Evolutionary conservation across 2,888 invertebrate species (phyloP).

Genomic region (Andrena haemorrhoa): DNA sequence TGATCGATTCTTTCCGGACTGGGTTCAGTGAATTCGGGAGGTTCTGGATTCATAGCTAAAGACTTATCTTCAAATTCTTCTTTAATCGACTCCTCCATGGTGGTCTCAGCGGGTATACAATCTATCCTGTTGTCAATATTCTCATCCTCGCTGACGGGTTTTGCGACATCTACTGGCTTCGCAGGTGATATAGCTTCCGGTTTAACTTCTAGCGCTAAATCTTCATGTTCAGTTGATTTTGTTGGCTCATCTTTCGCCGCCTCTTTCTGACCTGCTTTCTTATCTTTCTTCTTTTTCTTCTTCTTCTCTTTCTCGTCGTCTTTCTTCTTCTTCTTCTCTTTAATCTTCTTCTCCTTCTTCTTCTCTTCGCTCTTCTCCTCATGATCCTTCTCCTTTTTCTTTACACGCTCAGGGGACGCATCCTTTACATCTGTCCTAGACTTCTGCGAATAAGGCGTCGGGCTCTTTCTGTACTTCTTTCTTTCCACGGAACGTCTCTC

Average conservation of each 20-base stretch:
- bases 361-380: slow-evolving; percentile 82
- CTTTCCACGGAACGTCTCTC: slow-evolving; percentile 80
- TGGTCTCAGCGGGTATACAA: slow-evolving; percentile 52
- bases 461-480: slow-evolving; percentile 83
- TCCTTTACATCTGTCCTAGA: slow-evolving; percentile 84
- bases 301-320: slow-evolving; percentile 87
- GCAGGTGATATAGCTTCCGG: slow-evolving; percentile 67
- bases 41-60: slow-evolving; percentile 81
- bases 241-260: slow-evolving; percentile 68
- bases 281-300: slow-evolving; percentile 84
- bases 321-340: slow-evolving; percentile 84
- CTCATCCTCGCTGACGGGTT: slow-evolving; percentile 58
- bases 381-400: slow-evolving; percentile 87
- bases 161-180: slow-evolving; percentile 66
- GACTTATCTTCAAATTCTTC: slow-evolving; percentile 81
- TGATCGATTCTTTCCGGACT: slow-evolving; percentile 66
- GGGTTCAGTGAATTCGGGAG: slow-evolving; percentile 75
- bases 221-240: slow-evolving; percentile 71
- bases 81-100: slow-evolving; percentile 59
- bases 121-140: slow-evolving; percentile 63
- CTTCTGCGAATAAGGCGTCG: slow-evolving; percentile 80
- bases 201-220: slow-evolving; percentile 72
- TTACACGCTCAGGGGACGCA: slow-evolving; percentile 81
- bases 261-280: slow-evolving; percentile 81
- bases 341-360: slow-evolving; percentile 86